phyloP scores from a whole-genome alignment of 1,140 invertebrate species.

The Trachymyrmex cornetzi region DNA sequence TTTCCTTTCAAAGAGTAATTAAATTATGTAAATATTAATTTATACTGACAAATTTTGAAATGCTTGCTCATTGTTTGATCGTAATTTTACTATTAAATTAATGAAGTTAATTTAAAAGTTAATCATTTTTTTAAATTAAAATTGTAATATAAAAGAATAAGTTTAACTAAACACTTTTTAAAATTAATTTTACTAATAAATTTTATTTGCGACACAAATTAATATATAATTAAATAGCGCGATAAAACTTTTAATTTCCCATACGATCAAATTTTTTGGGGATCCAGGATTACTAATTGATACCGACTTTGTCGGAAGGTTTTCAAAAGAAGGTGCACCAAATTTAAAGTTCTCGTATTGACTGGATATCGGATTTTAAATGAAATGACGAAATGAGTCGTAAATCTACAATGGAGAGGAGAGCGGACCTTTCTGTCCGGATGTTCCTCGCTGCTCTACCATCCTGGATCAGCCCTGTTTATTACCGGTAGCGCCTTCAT shows the following conservation, averaged over 20 bases:
- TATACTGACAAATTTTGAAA: not conserved
- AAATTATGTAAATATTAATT: not conserved
- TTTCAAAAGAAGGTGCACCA: not conserved
- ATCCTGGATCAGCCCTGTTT: conserved; percentile 61
- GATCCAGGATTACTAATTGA: not conserved
- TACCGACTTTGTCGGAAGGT: not conserved
- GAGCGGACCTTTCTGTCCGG: not conserved
- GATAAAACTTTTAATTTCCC: conserved; percentile 64
- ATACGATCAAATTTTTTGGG: conserved; percentile 1
- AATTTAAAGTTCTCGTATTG: conserved; percentile 61
- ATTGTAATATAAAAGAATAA: not conserved
- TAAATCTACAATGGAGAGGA: conserved; percentile 58
- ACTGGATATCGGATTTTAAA: not conserved
- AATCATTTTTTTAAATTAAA: not conserved
- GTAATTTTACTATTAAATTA: conserved; percentile 14
- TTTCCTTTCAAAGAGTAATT: not conserved
- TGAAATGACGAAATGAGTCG: conserved; percentile 59
- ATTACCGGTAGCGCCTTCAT: conserved; percentile 56
- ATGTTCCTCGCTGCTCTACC: not conserved
- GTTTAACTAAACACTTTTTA: not conserved
- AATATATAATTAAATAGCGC: not conserved
- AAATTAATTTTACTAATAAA: conserved; percentile 3
- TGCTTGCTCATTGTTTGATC: not conserved
- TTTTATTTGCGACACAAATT: not conserved
- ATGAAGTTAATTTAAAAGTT: not conserved